Percentiles rank a stretch among this genome's conserved stretches.
phyloP scores from a whole-genome alignment of 2,113 vertebrate species.

The Perccottus glenii region DNA sequence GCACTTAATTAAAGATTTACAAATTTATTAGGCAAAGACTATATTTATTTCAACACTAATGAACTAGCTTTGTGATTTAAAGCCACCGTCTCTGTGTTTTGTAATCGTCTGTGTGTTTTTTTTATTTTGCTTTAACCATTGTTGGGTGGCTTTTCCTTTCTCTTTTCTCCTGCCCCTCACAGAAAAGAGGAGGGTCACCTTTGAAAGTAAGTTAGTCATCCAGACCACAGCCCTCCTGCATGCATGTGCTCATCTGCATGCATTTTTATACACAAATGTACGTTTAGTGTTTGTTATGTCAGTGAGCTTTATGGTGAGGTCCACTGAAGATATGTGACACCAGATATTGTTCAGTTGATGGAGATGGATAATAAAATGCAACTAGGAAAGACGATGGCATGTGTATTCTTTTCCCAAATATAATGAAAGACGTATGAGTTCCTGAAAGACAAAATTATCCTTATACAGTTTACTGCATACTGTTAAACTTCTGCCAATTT shows the following conservation, averaged over 20 bases:
- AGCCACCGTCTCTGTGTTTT: constrained; percentile 38
- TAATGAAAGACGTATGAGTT: too few relatives aligned
- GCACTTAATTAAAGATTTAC: too few relatives aligned
- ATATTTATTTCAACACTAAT: background rate
- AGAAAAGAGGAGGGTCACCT: constrained; percentile 86
- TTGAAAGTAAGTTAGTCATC: constrained; percentile 83
- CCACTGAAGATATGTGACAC: too few relatives aligned
- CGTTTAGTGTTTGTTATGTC: background rate
- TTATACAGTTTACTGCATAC: constrained; percentile 14
- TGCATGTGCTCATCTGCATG: constrained; percentile 34
- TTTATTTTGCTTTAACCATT: constrained; percentile 47
- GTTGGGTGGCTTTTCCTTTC: constrained; percentile 68
- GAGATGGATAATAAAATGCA: too few relatives aligned
- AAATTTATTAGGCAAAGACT: too few relatives aligned
- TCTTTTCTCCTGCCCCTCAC: constrained; percentile 75
- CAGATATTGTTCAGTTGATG: too few relatives aligned
- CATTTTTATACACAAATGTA: constrained; percentile 27
- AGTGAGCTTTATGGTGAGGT: too few relatives aligned
- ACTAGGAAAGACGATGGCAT: too few relatives aligned
- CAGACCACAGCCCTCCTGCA: constrained; percentile 9
- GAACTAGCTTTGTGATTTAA: constrained; percentile 52
- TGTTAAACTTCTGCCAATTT: background rate
- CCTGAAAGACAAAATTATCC: background rate
- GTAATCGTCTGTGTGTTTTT: background rate
- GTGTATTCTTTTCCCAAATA: too few relatives aligned